Evolutionary conservation across 2,113 vertebrate species (phyloP), one percentile per base, ranked within the genome.

Genomic region (Aldabrachelys gigantea): DNA sequence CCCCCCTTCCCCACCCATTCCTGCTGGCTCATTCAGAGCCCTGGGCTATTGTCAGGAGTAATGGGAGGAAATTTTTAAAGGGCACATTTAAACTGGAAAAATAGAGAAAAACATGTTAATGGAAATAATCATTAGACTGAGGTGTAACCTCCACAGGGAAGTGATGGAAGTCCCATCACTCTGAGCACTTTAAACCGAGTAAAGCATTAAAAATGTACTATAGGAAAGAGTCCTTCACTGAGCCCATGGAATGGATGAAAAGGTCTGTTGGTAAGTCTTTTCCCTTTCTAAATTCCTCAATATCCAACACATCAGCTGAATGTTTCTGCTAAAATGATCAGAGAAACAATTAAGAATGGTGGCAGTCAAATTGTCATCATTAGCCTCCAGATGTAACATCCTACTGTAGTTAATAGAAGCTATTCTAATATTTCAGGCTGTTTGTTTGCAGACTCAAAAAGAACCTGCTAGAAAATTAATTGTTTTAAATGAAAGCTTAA

Each of bases 391-490:
- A 44, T 44, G 38, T 5, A 76, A 76, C 38, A 44, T 76, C 22
- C 22, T 44, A 76, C 3, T 76, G 41, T 76, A 41, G 44, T 47
- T 44, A 76, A 76, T 47, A 76, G 72, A 76, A 50, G 9, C 78
- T 50, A 29, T 47, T 49, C 47, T 31, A 29, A 50, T 50, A 29
- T 50, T 76, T 47, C 27, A 2, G 25, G 5, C 11, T 57, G 3
- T 4, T 85, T 6, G 13, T 27, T 25, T 47, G 3, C 81, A 24
- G 19, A 41, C 16, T 62, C 31, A 9, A 4, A 84, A 14, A 1
- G 3, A 2, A 76, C 12, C 10, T 5, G 88, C 47, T 1, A 11
- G 53, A 24, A 5, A 22, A 17, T 2, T 44, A 47, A 4, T 0
- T 1, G 83, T 1, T 17, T 12, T 2, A 2, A 19, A 4, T 0